These are phyloP conservation scores for Garrulus glandarius DNA, from an alignment of 2,797 vertebrate species.

Conservation along the genomic window DNA sequence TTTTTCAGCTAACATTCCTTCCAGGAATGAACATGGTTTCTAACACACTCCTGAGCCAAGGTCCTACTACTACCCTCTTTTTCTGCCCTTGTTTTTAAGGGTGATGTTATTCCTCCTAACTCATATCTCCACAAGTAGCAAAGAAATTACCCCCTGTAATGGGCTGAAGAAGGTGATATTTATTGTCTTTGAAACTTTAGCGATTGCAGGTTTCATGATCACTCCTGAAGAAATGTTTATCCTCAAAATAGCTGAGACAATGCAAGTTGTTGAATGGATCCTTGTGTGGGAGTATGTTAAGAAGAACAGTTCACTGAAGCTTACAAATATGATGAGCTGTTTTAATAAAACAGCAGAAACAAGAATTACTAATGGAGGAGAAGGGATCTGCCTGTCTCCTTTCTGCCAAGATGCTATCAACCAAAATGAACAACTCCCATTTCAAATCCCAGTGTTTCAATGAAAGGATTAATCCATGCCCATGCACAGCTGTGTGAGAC, in stretches of 20 bases:
- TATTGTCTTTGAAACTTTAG: background rate
- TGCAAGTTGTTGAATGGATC: constrained; percentile 8
- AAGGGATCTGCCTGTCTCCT: background rate
- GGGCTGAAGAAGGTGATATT: background rate
- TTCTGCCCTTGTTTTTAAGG: background rate
- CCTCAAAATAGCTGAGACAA: constrained; percentile 3
- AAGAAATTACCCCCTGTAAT: background rate
- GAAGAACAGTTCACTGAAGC: constrained; percentile 29
- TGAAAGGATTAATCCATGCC: background rate
- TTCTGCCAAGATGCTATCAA: constrained; percentile 7
- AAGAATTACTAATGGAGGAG: background rate
- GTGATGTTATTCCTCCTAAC: background rate
- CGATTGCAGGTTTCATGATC: background rate
- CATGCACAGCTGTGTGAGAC: background rate
- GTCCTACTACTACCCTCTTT: background rate
- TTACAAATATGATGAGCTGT: constrained; percentile 50
- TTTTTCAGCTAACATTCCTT: background rate
- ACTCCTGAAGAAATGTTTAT: background rate
- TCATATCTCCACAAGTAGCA: background rate
- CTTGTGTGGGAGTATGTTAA: constrained; percentile 17
- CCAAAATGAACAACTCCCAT: background rate
- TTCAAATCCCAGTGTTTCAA: background rate
- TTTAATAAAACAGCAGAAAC: constrained; percentile 29
- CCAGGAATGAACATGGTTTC: background rate
- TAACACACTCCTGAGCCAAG: background rate